A percentile compares a stretch with the other conserved stretches of the same genome.
Evolutionary conservation across 2,888 invertebrate species (phyloP).

Genomic region (Hydrotaea diabolus): DNA sequence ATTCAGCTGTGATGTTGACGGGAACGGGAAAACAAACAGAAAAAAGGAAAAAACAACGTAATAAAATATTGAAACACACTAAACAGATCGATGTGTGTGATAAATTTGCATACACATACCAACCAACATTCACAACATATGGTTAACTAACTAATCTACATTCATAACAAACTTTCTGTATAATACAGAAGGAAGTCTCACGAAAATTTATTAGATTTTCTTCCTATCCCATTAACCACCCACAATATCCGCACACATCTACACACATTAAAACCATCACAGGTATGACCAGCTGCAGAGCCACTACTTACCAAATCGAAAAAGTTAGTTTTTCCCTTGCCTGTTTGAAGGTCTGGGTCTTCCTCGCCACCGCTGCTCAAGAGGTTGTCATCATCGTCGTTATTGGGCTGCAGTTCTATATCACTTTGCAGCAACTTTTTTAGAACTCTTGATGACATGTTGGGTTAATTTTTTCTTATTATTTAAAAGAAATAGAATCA

Average conservation of each 20-base stretch:
- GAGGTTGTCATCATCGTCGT: slow-evolving; percentile 79
- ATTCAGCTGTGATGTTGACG: slow-evolving; percentile 82
- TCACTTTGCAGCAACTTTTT: slow-evolving; percentile 85
- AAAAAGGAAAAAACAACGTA: neutral
- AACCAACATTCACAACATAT: slow-evolving; percentile 27
- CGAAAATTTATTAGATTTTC: neutral
- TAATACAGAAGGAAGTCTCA: slow-evolving; percentile 19
- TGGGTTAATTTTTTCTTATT: neutral
- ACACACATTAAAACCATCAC: neutral
- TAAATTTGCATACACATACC: neutral
- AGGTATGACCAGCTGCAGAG: neutral
- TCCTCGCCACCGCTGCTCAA: slow-evolving; percentile 80
- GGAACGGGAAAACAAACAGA: slow-evolving; percentile 4
- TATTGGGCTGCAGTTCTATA: slow-evolving; percentile 73
- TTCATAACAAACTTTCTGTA: slow-evolving; percentile 50
- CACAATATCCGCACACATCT: neutral
- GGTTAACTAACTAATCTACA: slow-evolving; percentile 53
- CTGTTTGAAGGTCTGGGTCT: slow-evolving; percentile 82
- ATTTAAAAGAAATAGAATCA: neutral
- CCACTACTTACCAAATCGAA: slow-evolving; percentile 85
- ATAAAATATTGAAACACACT: slow-evolving; percentile 8
- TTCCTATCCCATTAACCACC: slow-evolving; percentile 17
- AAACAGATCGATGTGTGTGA: slow-evolving; percentile 2
- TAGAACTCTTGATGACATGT: slow-evolving; percentile 85
- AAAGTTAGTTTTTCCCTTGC: slow-evolving; percentile 84